phyloP scores from a whole-genome alignment of 2,888 invertebrate genomes.

The Microplitis deprimator region DNA sequence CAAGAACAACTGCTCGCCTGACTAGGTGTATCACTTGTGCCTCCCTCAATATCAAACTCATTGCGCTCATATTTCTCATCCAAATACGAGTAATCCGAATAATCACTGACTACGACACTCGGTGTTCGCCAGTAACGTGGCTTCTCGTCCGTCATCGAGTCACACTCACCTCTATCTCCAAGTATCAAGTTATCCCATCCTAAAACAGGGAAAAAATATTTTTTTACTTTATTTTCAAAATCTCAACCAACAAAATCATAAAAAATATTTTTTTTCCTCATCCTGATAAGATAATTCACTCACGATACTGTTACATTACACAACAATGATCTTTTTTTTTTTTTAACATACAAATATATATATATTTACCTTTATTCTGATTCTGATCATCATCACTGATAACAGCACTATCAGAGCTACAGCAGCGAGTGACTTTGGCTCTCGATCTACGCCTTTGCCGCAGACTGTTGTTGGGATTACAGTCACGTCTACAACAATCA shows the following conservation, averaged over 20 bases:
- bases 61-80: conserved; percentile 65
- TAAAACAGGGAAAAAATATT: conserved; percentile 42
- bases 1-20: conserved; percentile 68
- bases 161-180: conserved; percentile 60
- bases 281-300: neutral
- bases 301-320: neutral
- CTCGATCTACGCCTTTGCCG: conserved; percentile 55
- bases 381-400: conserved; percentile 73
- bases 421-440: conserved; percentile 70
- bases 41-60: conserved; percentile 64
- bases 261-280: conserved; percentile 21
- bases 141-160: conserved; percentile 59
- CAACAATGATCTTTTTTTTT: neutral
- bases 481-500: conserved; percentile 35
- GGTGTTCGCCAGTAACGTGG: conserved; percentile 83
- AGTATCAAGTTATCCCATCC: conserved; percentile 61
- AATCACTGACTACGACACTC: conserved; percentile 90
- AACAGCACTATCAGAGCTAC: conserved; percentile 74
- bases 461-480: conserved; percentile 21
- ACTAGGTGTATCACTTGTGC: conserved; percentile 59
- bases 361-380: conserved; percentile 61
- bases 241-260: neutral
- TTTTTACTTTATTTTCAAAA: neutral
- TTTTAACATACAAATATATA: neutral
- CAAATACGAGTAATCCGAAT: conserved; percentile 79